phyloP scores from a whole-genome alignment of 1,140 invertebrate species.

The Catajapyx aquilonaris region DNA sequence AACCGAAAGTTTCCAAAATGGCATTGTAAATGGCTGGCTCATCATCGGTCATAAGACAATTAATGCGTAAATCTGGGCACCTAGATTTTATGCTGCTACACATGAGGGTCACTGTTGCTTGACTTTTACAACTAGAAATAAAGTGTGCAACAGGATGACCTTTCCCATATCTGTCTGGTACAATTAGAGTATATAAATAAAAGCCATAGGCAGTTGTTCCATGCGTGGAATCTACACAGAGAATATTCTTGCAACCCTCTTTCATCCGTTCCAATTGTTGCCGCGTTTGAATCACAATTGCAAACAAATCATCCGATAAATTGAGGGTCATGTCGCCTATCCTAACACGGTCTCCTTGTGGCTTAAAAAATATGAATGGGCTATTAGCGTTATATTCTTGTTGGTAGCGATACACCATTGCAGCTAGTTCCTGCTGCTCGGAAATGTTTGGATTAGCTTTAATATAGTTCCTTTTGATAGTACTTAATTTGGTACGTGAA shows the following conservation, averaged over 20 bases:
- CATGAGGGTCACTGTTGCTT: neutral
- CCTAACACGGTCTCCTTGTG: too few relatives aligned
- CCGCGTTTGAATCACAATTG: too few relatives aligned
- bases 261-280: slow-evolving; percentile 2
- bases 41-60: slow-evolving; percentile 5
- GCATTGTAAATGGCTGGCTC: neutral
- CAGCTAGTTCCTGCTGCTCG: too few relatives aligned
- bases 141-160: slow-evolving; percentile 6
- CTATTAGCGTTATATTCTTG: too few relatives aligned
- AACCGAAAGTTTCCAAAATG: too few relatives aligned
- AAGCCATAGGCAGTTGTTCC: slow-evolving; percentile 4
- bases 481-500: too few relatives aligned
- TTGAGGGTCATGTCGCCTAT: too few relatives aligned
- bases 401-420: too few relatives aligned
- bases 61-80: neutral
- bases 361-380: too few relatives aligned
- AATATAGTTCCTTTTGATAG: too few relatives aligned
- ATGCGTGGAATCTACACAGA: slow-evolving; percentile 6
- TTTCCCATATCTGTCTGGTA: slow-evolving; percentile 8
- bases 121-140: slow-evolving; percentile 3
- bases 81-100: neutral
- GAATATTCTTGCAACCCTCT: slow-evolving; percentile 5
- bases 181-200: slow-evolving; percentile 5
- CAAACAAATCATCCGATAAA: too few relatives aligned
- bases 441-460: too few relatives aligned